Evolutionary conservation across 2,797 vertebrate genomes (phyloP).

Genomic region (Hyperoplus lanceolatus): DNA sequence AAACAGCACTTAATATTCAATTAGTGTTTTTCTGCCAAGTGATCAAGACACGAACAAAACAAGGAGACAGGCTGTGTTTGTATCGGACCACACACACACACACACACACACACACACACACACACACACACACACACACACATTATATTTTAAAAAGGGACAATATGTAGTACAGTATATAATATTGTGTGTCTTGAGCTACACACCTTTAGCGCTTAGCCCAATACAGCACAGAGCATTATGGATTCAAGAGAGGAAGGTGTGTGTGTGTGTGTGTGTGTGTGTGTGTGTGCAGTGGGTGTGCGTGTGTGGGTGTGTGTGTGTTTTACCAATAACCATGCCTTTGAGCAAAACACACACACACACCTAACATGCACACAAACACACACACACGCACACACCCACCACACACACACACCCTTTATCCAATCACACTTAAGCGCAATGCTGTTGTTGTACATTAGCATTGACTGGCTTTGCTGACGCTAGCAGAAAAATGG

Average conservation of each 20-base stretch:
- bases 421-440: constrained; percentile 80
- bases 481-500: constrained; percentile 61
- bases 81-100: too few relatives aligned
- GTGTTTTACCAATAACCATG: constrained; percentile 20
- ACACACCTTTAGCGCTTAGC: constrained; percentile 35
- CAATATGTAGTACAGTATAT: too few relatives aligned
- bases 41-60: too few relatives aligned
- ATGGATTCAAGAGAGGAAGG: constrained; percentile 38
- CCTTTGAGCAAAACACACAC: constrained; percentile 7
- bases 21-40: too few relatives aligned
- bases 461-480: constrained; percentile 76
- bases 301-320: background rate
- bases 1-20: too few relatives aligned
- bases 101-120: too few relatives aligned
- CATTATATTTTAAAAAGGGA: too few relatives aligned
- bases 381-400: constrained; percentile 22
- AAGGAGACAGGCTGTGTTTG: too few relatives aligned
- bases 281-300: constrained; percentile 8
- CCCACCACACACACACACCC: too few relatives aligned
- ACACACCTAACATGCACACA: background rate
- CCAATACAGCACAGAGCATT: constrained; percentile 45
- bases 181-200: constrained; percentile 36
- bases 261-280: constrained; percentile 5
- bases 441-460: constrained; percentile 67
- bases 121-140: too few relatives aligned